Evolutionary conservation across 2,888 invertebrate genomes (phyloP), one percentile per base, ranked within the genome.

Genomic region (Crepidodera aurea): DNA sequence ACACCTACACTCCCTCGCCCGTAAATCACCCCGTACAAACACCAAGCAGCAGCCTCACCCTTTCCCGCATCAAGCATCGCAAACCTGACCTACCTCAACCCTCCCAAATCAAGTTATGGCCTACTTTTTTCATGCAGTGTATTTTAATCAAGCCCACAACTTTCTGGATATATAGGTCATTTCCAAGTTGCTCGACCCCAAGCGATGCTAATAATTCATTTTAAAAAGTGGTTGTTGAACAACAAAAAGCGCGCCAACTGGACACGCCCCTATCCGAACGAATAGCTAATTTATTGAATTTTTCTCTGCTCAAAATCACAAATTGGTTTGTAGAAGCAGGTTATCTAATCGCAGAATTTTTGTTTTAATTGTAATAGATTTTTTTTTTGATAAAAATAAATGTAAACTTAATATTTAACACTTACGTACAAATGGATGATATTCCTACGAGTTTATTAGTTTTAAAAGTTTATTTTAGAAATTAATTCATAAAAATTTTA

Each of bases 71-170:
- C 25, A 25, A 16, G 18, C 42, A 15, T n/a, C 22, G 48, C 27
- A 1, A 18, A 42, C 34, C 32, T 56, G 61, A 61, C 61, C 61
- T 61, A 51, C 51, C 51, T 50, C 39, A 55, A 44, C 19, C n/a
- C 18, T 19, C 29, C 12, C 10, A 13, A 55, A 55, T 55, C 50
- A 19, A 6, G 40, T 42, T 34, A 51, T 29, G 29, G 8, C 48
- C 56, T 37, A 48, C 29, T 56, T 56, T 48, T 48, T 48, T 22
- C 29, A 27, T 48, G 56, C 25, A 37, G 25, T n/a, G 37, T 46
- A 29, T 22, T 56, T 48, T 48, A 56, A 56, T 56, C 48, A 37
- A 48, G 3, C 15, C 48, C 7, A 19, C 22, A 56, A 25, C 6
- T 48, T 48, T 48, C 16, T 25, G 4, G 34, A 25, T n/a, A 57